Evolutionary conservation across 1,140 invertebrate genomes (phyloP), one percentile per base, ranked within the genome.

Genomic region (Belonocnema kinseyi): DNA sequence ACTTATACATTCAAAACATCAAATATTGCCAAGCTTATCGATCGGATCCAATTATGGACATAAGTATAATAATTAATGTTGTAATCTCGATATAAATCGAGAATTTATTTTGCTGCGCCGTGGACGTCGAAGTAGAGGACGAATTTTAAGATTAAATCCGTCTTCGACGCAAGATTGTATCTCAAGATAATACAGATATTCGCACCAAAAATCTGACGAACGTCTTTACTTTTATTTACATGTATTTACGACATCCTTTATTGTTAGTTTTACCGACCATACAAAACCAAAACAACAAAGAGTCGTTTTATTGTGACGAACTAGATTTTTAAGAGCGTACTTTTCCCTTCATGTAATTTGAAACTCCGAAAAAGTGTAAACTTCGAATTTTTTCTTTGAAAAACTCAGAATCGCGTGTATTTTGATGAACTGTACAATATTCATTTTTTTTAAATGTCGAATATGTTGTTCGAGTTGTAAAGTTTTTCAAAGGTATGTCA

Each of bases 201-300:
- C 82, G 85, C 85, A 85, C 86, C 79, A 83, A 86, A 85, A 87
- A 88, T 86, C 87, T 85, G 80, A 76, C 80, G 77, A 87, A 86
- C 76, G 82, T 88, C 85, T 85, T 85, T 88, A 85, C 85, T 78
- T 89, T 89, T 89, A 88, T 88, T 88, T 81, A 86, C 88, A 80
- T 88, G 86, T 86, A 84, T 82, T 86, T 85, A 88, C 83, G 83
- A 84, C 83, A 85, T 88, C 87, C 87, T 88, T 80, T 81, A 82
- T 83, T 80, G 81, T 78, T 82, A 82, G 82, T 79, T 82, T 83
- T 61, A 26, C 80, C 70, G 50, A 72, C 77, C 72, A 56, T 72
- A 46, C 73, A 56, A 40, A 19, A 52, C 26, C 13, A 70, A 7
- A 50, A 17, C 26, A 21, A 70, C 11, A 17, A 76, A 54, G 14